Percentiles rank a stretch among this genome's conserved stretches.
Evolutionary conservation across 1,140 invertebrate genomes (phyloP).

Genomic region (Pseudachorutes palmiensis): DNA sequence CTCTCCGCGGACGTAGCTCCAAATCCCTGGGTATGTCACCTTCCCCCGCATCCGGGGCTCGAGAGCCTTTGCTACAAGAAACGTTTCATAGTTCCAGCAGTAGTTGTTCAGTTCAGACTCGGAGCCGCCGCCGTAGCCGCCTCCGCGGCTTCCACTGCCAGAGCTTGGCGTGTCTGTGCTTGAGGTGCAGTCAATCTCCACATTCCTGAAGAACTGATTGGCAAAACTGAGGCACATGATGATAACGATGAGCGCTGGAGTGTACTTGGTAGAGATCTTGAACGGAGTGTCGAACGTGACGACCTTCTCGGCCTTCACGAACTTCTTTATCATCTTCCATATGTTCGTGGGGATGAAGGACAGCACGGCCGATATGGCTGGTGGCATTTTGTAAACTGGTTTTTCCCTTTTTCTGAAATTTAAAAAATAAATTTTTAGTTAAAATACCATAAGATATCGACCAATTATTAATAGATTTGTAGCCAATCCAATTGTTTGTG

Average conservation of each 20-base stretch:
- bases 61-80: conserved; percentile 21
- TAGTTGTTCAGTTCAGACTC: conserved; percentile 24
- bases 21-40: conserved; percentile 25
- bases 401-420: neutral
- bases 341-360: conserved; percentile 21
- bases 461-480: too few species aligned
- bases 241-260: conserved; percentile 18
- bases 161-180: conserved; percentile 7
- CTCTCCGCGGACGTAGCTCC: conserved; percentile 12
- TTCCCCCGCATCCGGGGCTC: conserved; percentile 20
- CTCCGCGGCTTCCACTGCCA: neutral
- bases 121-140: conserved; percentile 10
- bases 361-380: conserved; percentile 17
- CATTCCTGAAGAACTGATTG: conserved; percentile 25
- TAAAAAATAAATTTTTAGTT: conserved; percentile 1
- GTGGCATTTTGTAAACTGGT: conserved; percentile 11
- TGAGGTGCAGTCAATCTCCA: conserved; percentile 20
- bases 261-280: conserved; percentile 26
- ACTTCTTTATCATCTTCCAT: conserved; percentile 24
- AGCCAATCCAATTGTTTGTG: too few species aligned
- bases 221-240: conserved; percentile 24
- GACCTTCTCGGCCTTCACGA: conserved; percentile 16
- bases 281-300: conserved; percentile 18
- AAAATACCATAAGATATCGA: neutral
- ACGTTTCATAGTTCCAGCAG: conserved; percentile 28